A percentile compares a stretch with the other conserved stretches of the same genome.
These are phyloP conservation scores for Hoplostethus atlanticus DNA, from an alignment of 2,797 vertebrate genomes.

Conservation along the genomic window DNA sequence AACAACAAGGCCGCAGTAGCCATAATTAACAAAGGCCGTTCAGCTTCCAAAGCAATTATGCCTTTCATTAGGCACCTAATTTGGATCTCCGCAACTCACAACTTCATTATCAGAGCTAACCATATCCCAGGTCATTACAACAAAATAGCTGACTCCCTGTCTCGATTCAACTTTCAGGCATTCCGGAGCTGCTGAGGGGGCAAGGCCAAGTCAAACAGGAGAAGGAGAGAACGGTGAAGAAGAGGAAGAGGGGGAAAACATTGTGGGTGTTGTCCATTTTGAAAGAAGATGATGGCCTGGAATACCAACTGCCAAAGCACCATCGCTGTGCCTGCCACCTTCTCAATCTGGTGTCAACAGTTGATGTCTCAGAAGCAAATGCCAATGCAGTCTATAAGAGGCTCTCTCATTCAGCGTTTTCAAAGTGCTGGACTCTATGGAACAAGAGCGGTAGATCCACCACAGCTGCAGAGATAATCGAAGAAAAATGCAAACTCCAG, in stretches of 20 bases:
- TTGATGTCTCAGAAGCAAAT: background rate
- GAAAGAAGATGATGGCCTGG: slow-evolving; percentile 34
- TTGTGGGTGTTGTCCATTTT: slow-evolving; percentile 11
- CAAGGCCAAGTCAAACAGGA: background rate
- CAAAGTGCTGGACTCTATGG: background rate
- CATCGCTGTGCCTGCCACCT: background rate
- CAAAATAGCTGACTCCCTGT: too few relatives aligned
- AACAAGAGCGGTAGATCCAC: slow-evolving; percentile 5
- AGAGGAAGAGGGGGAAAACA: slow-evolving; percentile 14
- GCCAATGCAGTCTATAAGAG: background rate
- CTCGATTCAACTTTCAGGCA: too few relatives aligned
- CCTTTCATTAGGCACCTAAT: too few relatives aligned
- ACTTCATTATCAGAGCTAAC: too few relatives aligned
- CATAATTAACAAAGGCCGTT: too few relatives aligned
- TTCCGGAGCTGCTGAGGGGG: too few relatives aligned
- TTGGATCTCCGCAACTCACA: too few relatives aligned
- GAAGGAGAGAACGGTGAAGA: slow-evolving; percentile 22
- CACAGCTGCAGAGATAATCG: slow-evolving; percentile 17
- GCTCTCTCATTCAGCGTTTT: background rate
- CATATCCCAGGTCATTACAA: too few relatives aligned
- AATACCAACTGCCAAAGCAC: slow-evolving; percentile 42
- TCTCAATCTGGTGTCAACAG: slow-evolving; percentile 10
- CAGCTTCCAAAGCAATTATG: too few relatives aligned
- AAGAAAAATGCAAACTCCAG: slow-evolving; percentile 38
- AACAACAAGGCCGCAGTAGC: too few relatives aligned